Evolutionary conservation across 2,888 invertebrate genomes (phyloP), one percentile per base, ranked within the genome.

Genomic region (Pediacus dermestoides): DNA sequence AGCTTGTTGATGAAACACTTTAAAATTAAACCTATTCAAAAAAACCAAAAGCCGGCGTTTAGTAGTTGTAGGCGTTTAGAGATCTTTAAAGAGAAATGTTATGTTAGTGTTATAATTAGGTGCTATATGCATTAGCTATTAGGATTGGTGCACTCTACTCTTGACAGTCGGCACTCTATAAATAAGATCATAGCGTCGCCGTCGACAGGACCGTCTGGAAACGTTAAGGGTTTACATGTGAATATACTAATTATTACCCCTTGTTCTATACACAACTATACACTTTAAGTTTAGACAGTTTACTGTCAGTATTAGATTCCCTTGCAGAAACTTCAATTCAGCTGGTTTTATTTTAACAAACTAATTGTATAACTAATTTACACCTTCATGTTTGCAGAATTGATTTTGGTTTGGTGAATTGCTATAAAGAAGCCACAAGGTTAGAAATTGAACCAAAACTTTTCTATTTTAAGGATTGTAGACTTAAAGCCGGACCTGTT

Each of bases 41-140:
- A 28, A 28, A 28, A 34, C 33, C 9, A 28, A 34, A 30, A 42
- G 43, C 37, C 43, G 39, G 34, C 37, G 25, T 30, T 34, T 28
- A 26, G 39, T 38, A 18, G 11, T 44, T 42, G 50, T 50, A 44
- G 48, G 47, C 49, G 48, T 48, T 50, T 37, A 35, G 42, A 39
- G 28, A 50, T 50, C 45, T 45, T 50, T 48, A 50, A 50, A 26
- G 13, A 42, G 48, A 51, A 54, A 58, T 58, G 55, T 59, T 55
- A 53, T 58, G 53, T 58, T 57, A 50, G 55, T 49, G 58, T 57
- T 63, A 63, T 64, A 64, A 64, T 64, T 63, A 64, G 61, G 58
- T 53, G 52, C 51, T 53, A 52, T 57, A 56, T 59, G 57, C 61
- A 61, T 64, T 60, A 63, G 58, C 58, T 60, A 57, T 61, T 60